Base-by-base conservation (phyloP, 2,888 invertebrate genomes). In the Stratiomys singularior region DNA sequence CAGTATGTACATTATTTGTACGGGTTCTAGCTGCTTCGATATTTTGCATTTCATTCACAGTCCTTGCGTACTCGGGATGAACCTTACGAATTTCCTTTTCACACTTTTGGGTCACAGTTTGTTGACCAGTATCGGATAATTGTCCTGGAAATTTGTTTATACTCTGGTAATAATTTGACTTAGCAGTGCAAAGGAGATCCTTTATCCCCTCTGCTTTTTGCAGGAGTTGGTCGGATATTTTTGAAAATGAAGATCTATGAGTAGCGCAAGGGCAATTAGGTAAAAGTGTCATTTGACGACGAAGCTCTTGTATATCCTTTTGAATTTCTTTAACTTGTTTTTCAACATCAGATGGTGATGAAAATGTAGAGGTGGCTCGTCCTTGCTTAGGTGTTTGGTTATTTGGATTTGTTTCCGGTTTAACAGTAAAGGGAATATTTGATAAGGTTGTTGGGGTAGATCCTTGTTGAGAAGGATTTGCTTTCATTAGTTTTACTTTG, bases 251-350 rank as follows among this genome's bases (percentile, higher is more conserved):
- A 13, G 28, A 18, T 7, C n/a, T 9, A 25, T 21, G 5, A 25
- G 28, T n/a, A 15, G 30, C 21, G 15, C 44, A 63, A 9, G 15
- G 4, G 37, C 37, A 56, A 1, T 30, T 15, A 1, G n/a, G 23
- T 1, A 44, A 60, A 44, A 21, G 2, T 13, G 9, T 7, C 76
- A 76, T 76, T 63, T 76, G 37, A 5, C 23, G 21, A 9, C 46
- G 60, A 11, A 76, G 63, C 30, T 76, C 23, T 76, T 76, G 4
- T 7, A 76, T 60, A 11, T 76, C 63, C 46, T 76, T 27, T 63
- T 76, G 60, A 9, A 76, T 25, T 44, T 76, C 23, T 13, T 23
- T 13, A 23, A 76, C 46, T n/a, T 63, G 60, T 23, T 44, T 11
- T 23, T 25, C 28, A 3, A 76, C 27, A 58, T 30, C 58, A 21